These are phyloP conservation scores for Drosophila serrata DNA, from an alignment of 1,140 invertebrate species.

Conservation along the genomic window DNA sequence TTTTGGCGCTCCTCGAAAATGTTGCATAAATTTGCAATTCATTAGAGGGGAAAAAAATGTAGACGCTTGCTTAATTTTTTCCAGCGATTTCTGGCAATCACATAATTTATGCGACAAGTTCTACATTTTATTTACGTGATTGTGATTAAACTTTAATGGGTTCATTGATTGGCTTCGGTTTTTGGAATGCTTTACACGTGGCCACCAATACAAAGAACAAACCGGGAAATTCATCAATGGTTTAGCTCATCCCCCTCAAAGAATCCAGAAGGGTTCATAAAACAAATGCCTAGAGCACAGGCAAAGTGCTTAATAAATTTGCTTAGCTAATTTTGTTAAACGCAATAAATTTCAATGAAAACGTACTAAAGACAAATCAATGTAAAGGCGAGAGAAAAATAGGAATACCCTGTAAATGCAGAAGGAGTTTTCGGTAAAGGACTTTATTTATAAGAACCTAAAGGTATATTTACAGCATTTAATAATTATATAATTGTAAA, in stretches of 20 bases:
- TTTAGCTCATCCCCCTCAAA: background rate
- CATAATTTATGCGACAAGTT: constrained; percentile 84
- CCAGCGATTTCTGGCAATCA: constrained; percentile 54
- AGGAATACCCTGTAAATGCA: constrained; percentile 7
- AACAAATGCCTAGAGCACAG: constrained; percentile 36
- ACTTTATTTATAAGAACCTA: background rate
- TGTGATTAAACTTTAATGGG: constrained; percentile 83
- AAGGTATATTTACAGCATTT: too few relatives aligned
- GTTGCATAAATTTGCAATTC: constrained; percentile 81
- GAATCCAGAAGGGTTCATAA: constrained; percentile 43
- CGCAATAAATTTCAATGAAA: constrained; percentile 82
- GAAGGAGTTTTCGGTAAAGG: background rate
- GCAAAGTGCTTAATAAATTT: constrained; percentile 81
- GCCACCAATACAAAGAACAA: constrained; percentile 20
- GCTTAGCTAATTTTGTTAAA: constrained; percentile 82
- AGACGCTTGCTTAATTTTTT: constrained; percentile 71
- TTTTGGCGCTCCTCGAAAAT: constrained; percentile 72
- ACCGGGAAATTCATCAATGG: constrained; percentile 69
- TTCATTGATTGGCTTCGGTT: constrained; percentile 72
- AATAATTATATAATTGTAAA: too few relatives aligned
- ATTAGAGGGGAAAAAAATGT: constrained; percentile 60
- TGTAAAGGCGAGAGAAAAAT: constrained; percentile 13
- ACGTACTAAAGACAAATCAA: constrained; percentile 75
- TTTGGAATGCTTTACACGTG: constrained; percentile 72
- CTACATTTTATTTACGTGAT: constrained; percentile 78